Evolutionary conservation across 2,113 vertebrate genomes (phyloP), one percentile per base, ranked within the genome.

Genomic region (Rissa tridactyla): DNA sequence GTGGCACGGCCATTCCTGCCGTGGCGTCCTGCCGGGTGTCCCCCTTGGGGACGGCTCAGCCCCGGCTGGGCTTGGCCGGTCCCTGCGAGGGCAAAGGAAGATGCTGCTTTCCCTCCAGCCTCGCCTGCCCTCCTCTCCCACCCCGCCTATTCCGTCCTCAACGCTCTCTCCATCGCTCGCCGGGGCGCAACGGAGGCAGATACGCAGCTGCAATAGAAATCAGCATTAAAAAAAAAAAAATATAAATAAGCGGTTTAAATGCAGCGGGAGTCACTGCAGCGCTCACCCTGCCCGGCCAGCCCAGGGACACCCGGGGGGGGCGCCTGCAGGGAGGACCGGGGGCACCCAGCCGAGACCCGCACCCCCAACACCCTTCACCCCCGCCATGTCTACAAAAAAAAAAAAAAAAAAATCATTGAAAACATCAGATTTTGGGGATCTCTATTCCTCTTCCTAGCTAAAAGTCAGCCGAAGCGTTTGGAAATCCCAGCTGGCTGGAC

Each of bases 341-440:
- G 82, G n/a, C 78, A 60, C 85, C 68, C 1, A 7, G 88, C 32
- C 2, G 1, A 5, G 51, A 25, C 25, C 58, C 10, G 14, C 9
- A 54, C 34, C 30, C 70, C 61, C 58, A 13, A 16, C 9, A 47
- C 29, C 27, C 76, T 51, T 46, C 65, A 27, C 6, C 11, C 3
- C 19, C 42, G 6, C 26, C 38, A 3, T 49, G 6, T 14, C n/a
- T 32, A 73, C 17, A 25, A 38, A 8, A 51, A 34, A 23, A 15
- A 20, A 34, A 19, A 15, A 20, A 26, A 15, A 23, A 32, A 36
- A 61, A n/a, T 1, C 18, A 2, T 3, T 3, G 8, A 64, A 73
- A 62, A 14, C 36, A 0, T 25, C 36, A 1, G 19, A 0, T 36
- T 62, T 19, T 0, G 5, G 32, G 44, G 30, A 7, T 12, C 1